These are phyloP conservation scores for Anguilla japonica DNA, from an alignment of 2,113 vertebrate genomes.

Conservation along the genomic window DNA sequence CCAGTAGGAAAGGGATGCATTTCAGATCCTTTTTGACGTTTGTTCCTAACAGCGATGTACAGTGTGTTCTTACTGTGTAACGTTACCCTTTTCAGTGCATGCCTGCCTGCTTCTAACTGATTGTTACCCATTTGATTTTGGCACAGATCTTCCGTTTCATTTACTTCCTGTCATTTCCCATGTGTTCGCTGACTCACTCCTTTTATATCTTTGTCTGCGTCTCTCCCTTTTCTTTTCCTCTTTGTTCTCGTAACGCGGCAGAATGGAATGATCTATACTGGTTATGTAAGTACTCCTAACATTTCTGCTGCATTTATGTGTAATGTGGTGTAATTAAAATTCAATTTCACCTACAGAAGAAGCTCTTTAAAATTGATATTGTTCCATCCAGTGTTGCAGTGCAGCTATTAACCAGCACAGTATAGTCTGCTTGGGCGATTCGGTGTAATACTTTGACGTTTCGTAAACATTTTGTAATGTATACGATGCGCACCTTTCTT, in stretches of 20 bases:
- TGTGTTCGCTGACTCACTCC: background rate
- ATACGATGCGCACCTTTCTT: too few relatives aligned
- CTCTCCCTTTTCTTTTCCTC: slow-evolving; percentile 42
- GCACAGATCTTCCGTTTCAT: slow-evolving; percentile 50
- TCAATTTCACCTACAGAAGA: background rate
- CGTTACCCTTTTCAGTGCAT: background rate
- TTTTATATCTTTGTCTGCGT: slow-evolving; percentile 25
- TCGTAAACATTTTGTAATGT: background rate
- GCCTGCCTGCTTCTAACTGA: background rate
- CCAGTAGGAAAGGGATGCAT: background rate
- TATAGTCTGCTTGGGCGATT: background rate
- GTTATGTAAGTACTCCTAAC: slow-evolving; percentile 77
- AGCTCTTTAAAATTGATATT: background rate
- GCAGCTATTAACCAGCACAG: background rate
- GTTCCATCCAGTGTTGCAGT: background rate
- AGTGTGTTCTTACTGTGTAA: background rate
- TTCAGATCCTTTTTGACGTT: background rate
- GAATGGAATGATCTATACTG: slow-evolving; percentile 87
- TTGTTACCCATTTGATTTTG: slow-evolving; percentile 14
- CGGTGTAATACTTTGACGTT: background rate
- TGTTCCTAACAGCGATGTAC: background rate
- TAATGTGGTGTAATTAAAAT: background rate
- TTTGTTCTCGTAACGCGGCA: slow-evolving; percentile 51
- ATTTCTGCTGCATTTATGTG: background rate
- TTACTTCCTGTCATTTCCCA: slow-evolving; percentile 45